Base-by-base conservation (phyloP, 2,797 vertebrate genomes). In the Chrosomus eos region DNA sequence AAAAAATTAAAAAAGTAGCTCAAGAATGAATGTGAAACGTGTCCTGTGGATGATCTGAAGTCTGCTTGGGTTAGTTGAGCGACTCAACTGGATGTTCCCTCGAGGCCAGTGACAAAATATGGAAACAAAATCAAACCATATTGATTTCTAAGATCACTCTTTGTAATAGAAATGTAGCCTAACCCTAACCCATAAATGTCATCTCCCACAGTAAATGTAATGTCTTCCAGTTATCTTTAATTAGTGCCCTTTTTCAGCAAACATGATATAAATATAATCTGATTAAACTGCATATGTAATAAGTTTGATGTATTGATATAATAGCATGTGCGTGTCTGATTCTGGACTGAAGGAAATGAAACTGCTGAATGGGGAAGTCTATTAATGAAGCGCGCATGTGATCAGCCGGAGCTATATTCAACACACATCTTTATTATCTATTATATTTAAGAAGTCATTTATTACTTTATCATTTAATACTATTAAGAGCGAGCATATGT, bases 341-440 rank as follows among this genome's bases (percentile, higher is more conserved):
- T n/a, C n/a, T 73, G 68, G 38, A 33, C 21, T 76, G 38, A 43
- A 62, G 55, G 70, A 73, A 80, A 58, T 3, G 31, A 53, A 77
- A 76, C 33, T 33, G 26, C 6, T 76, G 26, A 73, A 87, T 18
- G 81, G 77, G 66, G 21, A 58, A 28, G 60, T 60, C 64, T 83
- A 87, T 87, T 81, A 85, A 85, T 73, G 33, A 79, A 85, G 62
- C 72, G 43, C 66, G 40, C 78, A 62, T 51, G 36, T 55, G 48
- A 36, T 8, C 18, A 21, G 66, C 8, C 48, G 36, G 48, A 55
- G 28, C 31, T 53, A 16, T 31, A 7, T 23, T 74, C 33, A 74
- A 3, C 3, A 45, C 14, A 14, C 11, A 4, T n/a, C 18, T n/a
- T 62, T 4, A 64, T 18, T 31, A 5, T 33, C 36, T 53, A n/a